Conservation (phyloP, 2,113 vertebrate species). For the Bettongia penicillata region DNA sequence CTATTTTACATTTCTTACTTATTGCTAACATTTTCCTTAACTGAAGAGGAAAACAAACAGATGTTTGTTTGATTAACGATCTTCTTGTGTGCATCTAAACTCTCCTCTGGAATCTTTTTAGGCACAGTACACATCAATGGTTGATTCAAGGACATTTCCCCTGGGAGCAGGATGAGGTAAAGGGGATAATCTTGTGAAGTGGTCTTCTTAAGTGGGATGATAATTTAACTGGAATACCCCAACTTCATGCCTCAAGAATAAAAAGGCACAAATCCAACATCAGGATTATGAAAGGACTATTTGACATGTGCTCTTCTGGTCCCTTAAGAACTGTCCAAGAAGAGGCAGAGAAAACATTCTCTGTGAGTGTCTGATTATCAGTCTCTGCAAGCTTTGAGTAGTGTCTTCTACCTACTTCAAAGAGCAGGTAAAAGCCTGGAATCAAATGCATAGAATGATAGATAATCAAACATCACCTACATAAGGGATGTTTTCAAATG, state of each 20-base stretch:
- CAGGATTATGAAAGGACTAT: not conserved
- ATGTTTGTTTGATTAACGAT: not conserved
- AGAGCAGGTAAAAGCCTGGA: not conserved
- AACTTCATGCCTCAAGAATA: not conserved
- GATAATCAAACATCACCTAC: not conserved
- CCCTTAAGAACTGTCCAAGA: not conserved
- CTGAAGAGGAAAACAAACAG: too few species aligned
- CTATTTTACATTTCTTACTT: too few species aligned
- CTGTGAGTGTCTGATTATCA: not conserved
- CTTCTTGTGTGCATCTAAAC: not conserved
- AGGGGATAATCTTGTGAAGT: constrained; percentile 11
- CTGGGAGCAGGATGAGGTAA: not conserved
- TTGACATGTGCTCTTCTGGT: not conserved
- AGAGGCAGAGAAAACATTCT: not conserved
- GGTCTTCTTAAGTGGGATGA: not conserved
- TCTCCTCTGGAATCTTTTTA: not conserved
- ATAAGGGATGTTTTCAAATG: not conserved
- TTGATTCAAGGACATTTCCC: not conserved
- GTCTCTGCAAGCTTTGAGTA: not conserved
- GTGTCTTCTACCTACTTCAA: not conserved
- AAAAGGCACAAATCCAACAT: not conserved
- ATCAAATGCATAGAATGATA: not conserved
- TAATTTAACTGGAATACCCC: not conserved
- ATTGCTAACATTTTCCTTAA: too few species aligned
- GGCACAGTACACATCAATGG: not conserved